phyloP scores from a whole-genome alignment of 1,140 invertebrate species.

The Heliconius himera region DNA sequence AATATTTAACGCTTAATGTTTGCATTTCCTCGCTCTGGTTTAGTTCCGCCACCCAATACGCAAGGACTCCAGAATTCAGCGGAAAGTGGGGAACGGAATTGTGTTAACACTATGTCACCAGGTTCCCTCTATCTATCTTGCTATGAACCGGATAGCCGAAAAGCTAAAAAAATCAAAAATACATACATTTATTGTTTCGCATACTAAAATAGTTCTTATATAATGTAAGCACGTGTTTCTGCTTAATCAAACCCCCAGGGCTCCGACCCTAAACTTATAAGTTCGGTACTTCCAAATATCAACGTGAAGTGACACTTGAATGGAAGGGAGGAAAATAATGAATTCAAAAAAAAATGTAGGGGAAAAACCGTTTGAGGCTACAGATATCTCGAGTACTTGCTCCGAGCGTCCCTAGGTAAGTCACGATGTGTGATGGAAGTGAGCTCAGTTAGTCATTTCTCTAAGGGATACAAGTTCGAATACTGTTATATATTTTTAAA shows the following conservation, averaged over 20 bases:
- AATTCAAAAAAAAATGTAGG: conserved; percentile 37
- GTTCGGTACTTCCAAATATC: conserved; percentile 29
- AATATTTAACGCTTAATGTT: too few species aligned
- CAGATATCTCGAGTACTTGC: conserved; percentile 41
- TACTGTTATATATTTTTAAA: neutral
- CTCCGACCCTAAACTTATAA: conserved; percentile 25
- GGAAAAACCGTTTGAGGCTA: conserved; percentile 31
- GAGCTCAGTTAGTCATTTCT: neutral
- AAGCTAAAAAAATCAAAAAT: too few species aligned
- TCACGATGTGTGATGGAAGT: neutral
- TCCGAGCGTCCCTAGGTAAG: conserved; percentile 30
- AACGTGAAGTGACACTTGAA: conserved; percentile 27
- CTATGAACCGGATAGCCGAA: too few species aligned
- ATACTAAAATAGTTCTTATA: neutral
- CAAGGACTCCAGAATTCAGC: too few species aligned
- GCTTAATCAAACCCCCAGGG: conserved; percentile 21
- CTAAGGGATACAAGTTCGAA: neutral
- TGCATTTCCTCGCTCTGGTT: too few species aligned
- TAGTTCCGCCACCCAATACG: too few species aligned
- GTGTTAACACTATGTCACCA: neutral
- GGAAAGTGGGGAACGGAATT: too few species aligned
- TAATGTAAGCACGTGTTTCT: conserved; percentile 15
- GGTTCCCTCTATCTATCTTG: too few species aligned
- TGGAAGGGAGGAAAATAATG: conserved; percentile 43
- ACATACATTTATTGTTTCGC: neutral